Percentiles rank a stretch among this genome's conserved stretches.
These are phyloP conservation scores for Poeciliopsis occidentalis DNA, from an alignment of 2,113 vertebrate species.

Conservation along the genomic window DNA sequence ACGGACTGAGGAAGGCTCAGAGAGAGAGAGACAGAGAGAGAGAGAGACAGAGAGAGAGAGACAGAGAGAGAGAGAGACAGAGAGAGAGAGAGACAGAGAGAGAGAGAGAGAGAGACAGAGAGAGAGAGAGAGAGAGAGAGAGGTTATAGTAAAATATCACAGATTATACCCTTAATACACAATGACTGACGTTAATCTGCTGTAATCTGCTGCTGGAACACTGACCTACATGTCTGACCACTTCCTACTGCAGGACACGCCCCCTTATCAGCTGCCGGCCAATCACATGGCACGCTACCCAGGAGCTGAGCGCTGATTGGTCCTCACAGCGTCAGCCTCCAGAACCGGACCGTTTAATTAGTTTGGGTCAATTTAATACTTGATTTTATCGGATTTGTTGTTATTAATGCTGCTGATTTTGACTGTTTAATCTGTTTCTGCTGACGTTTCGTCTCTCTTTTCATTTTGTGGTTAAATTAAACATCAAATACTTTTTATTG, in stretches of 20 bases:
- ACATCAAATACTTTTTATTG: too few relatives aligned
- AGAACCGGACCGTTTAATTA: background rate
- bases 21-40: too few relatives aligned
- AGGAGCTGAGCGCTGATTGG: background rate
- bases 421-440: background rate
- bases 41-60: too few relatives aligned
- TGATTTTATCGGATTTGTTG: background rate
- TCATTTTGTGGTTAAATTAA: background rate
- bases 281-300: constrained; percentile 3
- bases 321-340: background rate
- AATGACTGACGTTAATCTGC: constrained; percentile 39
- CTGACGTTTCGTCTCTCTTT: background rate
- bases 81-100: too few relatives aligned
- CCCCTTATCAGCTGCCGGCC: constrained; percentile 6
- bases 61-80: too few relatives aligned
- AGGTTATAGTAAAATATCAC: constrained; percentile 36
- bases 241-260: constrained; percentile 37
- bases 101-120: too few relatives aligned
- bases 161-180: constrained; percentile 48
- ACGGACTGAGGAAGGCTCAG: background rate
- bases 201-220: constrained; percentile 60
- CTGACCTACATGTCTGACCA: constrained; percentile 64
- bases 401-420: background rate
- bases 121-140: too few relatives aligned
- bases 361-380: background rate